Percentiles rank a stretch among this genome's conserved stretches.
Evolutionary conservation across 2,113 vertebrate species (phyloP).

Genomic region (Xenopus borealis): DNA sequence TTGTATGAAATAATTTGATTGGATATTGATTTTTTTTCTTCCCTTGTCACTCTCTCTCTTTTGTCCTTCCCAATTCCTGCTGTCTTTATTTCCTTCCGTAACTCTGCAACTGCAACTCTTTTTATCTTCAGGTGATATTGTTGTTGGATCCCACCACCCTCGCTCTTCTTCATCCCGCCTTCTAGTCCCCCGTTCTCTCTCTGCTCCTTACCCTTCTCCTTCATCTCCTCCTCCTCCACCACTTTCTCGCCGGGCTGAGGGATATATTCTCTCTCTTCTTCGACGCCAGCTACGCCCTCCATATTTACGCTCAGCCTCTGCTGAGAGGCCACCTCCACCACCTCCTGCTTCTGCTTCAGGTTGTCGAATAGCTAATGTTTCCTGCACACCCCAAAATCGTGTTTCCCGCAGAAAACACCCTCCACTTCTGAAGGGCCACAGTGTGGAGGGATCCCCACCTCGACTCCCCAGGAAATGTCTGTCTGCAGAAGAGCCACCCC

Average conservation of each 20-base stretch:
- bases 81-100: background rate
- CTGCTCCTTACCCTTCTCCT: conserved; percentile 66
- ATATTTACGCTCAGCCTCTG: conserved; percentile 14
- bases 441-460: conserved; percentile 58
- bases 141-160: conserved; percentile 52
- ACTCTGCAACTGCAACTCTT: conserved; percentile 19
- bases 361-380: conserved; percentile 71
- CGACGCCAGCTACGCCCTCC: conserved; percentile 65
- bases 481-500: conserved; percentile 46
- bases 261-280: conserved; percentile 77
- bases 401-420: conserved; percentile 47
- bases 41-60: too few relatives aligned
- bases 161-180: conserved; percentile 48
- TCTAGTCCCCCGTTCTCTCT: conserved; percentile 76
- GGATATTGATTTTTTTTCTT: too few relatives aligned
- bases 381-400: conserved; percentile 73
- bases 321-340: conserved; percentile 27
- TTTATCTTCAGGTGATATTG: conserved; percentile 55
- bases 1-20: too few relatives aligned
- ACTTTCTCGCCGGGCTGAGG: conserved; percentile 67
- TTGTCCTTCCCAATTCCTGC: too few relatives aligned
- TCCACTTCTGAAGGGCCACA: conserved; percentile 58
- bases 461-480: conserved; percentile 34
- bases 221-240: conserved; percentile 50
- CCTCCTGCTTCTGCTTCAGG: background rate